Conservation (phyloP, 2,113 vertebrate species). For the Todiramphus chloris region DNA sequence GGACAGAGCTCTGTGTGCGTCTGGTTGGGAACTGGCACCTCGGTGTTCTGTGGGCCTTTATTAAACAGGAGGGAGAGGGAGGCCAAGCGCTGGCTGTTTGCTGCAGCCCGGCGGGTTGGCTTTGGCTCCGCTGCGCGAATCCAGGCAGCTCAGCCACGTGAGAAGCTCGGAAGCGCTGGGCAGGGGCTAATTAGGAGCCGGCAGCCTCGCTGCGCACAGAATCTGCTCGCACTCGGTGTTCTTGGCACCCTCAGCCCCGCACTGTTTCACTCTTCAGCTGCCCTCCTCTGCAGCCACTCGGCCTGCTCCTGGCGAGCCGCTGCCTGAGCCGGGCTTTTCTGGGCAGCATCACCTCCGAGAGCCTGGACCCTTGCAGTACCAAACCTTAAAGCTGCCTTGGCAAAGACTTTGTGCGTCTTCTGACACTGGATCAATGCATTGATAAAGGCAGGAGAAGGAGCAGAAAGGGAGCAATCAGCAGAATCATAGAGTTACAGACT, state of each 20-base stretch:
- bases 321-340: neutral
- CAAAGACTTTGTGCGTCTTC: neutral
- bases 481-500: neutral
- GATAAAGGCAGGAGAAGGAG: neutral
- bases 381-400: neutral
- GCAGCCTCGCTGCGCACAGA: neutral
- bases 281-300: neutral
- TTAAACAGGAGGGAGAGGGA: neutral
- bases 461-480: neutral
- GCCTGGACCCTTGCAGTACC: neutral
- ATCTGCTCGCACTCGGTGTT: constrained; percentile 47
- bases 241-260: constrained; percentile 25
- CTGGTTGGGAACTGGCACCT: neutral
- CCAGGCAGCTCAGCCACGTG: neutral
- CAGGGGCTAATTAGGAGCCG: constrained; percentile 37
- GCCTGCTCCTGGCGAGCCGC: neutral
- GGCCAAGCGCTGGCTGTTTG: neutral
- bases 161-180: neutral
- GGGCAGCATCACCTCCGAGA: neutral
- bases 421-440: rapidly evolving
- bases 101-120: neutral
- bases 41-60: rapidly evolving
- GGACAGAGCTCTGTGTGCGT: neutral
- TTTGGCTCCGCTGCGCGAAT: neutral
- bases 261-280: constrained; percentile 21